A percentile compares a stretch with the other conserved stretches of the same genome.
These are phyloP conservation scores for Machimus rusticus DNA, from an alignment of 2,888 invertebrate genomes.

Conservation along the genomic window DNA sequence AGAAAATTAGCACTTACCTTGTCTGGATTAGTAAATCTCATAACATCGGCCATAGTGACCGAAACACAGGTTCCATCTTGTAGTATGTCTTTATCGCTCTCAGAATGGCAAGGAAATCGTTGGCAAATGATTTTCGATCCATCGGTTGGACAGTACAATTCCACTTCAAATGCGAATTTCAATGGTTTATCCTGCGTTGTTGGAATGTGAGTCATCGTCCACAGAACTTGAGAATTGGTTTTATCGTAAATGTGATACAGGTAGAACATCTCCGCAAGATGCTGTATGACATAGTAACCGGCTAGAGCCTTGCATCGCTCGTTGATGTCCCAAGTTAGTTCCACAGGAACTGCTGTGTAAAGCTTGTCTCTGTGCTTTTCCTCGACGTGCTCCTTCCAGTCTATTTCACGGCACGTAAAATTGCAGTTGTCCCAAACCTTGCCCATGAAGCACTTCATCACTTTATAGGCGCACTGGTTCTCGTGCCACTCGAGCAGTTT, in stretches of 20 bases:
- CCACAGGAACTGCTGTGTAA: conserved; percentile 50
- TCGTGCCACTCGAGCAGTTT: conserved; percentile 66
- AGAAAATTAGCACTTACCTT: conserved; percentile 52
- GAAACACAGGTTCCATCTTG: conserved; percentile 60
- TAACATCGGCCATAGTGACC: conserved; percentile 55
- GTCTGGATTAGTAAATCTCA: conserved; percentile 55
- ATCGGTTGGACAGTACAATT: conserved; percentile 55
- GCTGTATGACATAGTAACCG: conserved; percentile 60
- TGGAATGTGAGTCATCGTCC: conserved; percentile 59
- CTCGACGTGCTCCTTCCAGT: conserved; percentile 71
- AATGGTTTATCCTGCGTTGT: conserved; percentile 56
- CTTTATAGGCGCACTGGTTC: conserved; percentile 60
- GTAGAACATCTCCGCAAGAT: conserved; percentile 60
- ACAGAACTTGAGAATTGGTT: conserved; percentile 54
- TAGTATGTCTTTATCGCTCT: conserved; percentile 59
- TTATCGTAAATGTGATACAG: conserved; percentile 61
- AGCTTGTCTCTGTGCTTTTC: conserved; percentile 65
- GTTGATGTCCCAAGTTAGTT: conserved; percentile 57
- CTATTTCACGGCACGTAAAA: conserved; percentile 69
- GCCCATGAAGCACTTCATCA: conserved; percentile 62
- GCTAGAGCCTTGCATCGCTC: conserved; percentile 55
- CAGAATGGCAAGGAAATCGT: conserved; percentile 60
- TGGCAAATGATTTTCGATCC: conserved; percentile 59
- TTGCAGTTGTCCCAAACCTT: conserved; percentile 65
- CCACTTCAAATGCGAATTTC: conserved; percentile 60